Evolutionary conservation across 2,888 invertebrate species (phyloP).

Genomic region (Strigamia maritima): DNA sequence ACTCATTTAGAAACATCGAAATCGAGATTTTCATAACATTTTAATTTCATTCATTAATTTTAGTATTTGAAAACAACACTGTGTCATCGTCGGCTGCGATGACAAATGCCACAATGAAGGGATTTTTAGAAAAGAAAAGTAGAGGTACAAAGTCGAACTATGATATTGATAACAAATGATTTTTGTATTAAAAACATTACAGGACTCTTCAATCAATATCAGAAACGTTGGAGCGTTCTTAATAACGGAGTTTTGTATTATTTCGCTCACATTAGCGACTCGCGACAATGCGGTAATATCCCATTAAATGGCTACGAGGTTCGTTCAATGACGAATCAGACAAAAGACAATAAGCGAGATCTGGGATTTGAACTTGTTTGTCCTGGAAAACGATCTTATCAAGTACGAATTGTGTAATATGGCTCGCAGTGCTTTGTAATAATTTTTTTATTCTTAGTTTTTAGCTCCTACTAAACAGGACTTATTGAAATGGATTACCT

Average conservation of each 20-base stretch:
- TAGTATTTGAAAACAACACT: not conserved
- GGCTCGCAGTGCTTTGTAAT: not conserved
- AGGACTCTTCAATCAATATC: constrained; percentile 26
- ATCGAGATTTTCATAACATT: too few relatives aligned
- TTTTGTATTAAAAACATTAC: not conserved
- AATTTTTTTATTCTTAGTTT: constrained; percentile 32
- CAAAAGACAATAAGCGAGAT: not conserved
- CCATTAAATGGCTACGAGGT: constrained; percentile 9
- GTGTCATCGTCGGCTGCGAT: not conserved
- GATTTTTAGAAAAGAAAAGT: not conserved
- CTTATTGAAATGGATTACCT: constrained; percentile 32
- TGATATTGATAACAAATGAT: not conserved
- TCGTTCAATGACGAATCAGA: not conserved
- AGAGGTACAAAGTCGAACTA: not conserved
- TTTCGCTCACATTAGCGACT: not conserved
- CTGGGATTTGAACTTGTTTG: constrained; percentile 20
- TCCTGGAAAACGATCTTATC: constrained; percentile 28
- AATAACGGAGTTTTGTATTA: constrained; percentile 35
- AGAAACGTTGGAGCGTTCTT: constrained; percentile 34
- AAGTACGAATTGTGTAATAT: not conserved
- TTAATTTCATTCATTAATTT: too few relatives aligned
- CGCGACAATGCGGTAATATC: not conserved
- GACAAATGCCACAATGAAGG: not conserved
- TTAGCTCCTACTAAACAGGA: not conserved
- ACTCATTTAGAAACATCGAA: too few relatives aligned